These are phyloP conservation scores for Sitobion miscanthi DNA, from an alignment of 1,140 invertebrate species.

Conservation along the genomic window DNA sequence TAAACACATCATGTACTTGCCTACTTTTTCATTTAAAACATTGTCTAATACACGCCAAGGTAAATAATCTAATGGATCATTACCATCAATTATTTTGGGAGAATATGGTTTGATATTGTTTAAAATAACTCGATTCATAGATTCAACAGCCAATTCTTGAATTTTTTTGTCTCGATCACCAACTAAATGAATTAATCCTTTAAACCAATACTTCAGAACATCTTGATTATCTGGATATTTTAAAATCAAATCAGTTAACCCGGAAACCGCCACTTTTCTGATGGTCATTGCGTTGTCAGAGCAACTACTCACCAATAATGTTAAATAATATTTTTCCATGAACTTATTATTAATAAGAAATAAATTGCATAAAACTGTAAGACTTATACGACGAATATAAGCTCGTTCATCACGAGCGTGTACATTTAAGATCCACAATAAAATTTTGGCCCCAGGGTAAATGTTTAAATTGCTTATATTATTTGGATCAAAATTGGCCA, in stretches of 20 bases:
- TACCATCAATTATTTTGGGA: background rate
- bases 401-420: conserved; percentile 49
- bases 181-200: conserved; percentile 52
- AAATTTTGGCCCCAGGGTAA: conserved; percentile 43
- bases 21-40: conserved; percentile 50
- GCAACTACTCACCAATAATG: conserved; percentile 42
- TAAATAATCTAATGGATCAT: conserved; percentile 37
- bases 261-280: conserved; percentile 37
- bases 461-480: conserved; percentile 30
- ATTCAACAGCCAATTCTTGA: conserved; percentile 51
- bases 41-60: conserved; percentile 44
- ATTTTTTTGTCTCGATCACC: conserved; percentile 51
- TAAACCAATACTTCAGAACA: conserved; percentile 52
- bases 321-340: conserved; percentile 31
- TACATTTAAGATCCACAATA: conserved; percentile 46
- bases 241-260: conserved; percentile 40
- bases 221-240: conserved; percentile 49
- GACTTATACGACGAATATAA: conserved; percentile 48
- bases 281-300: conserved; percentile 44
- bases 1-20: conserved; percentile 48
- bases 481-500: conserved; percentile 36
- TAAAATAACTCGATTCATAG: conserved; percentile 47
- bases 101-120: conserved; percentile 53
- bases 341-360: conserved; percentile 45
- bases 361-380: conserved; percentile 51